Percentiles rank a stretch among this genome's conserved stretches.
These are phyloP conservation scores for Discoglossus pictus DNA, from an alignment of 2,797 vertebrate species.

Conservation along the genomic window DNA sequence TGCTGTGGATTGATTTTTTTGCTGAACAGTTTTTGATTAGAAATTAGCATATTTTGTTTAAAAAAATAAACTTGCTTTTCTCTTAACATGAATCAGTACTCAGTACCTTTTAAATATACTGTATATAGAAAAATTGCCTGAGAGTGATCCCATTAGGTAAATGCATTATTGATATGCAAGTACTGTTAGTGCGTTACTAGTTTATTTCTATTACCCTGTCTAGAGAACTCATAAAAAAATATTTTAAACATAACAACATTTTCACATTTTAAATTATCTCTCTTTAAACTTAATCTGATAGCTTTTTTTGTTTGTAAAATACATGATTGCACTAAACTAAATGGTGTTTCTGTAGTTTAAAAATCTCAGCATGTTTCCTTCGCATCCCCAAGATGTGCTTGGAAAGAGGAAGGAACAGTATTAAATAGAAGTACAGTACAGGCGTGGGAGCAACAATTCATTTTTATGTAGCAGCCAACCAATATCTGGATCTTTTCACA, in stretches of 20 bases:
- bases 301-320: background rate
- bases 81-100: too few species aligned
- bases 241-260: conserved; percentile 7
- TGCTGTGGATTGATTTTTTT: too few species aligned
- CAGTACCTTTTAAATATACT: too few species aligned
- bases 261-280: background rate
- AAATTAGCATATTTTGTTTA: too few species aligned
- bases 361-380: background rate
- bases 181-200: background rate
- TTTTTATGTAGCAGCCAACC: conserved; percentile 2
- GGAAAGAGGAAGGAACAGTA: background rate
- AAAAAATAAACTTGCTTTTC: too few species aligned
- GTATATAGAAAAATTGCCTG: too few species aligned
- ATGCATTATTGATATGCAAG: conserved; percentile 37
- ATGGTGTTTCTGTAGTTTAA: too few species aligned
- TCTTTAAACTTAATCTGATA: conserved; percentile 10
- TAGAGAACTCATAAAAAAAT: background rate
- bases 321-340: background rate
- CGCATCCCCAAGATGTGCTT: background rate
- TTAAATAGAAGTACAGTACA: conserved; percentile 8
- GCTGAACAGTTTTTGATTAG: too few species aligned
- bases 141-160: conserved; percentile 12
- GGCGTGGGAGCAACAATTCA: conserved; percentile 17
- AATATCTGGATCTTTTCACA: conserved; percentile 12
- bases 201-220: conserved; percentile 25